These are phyloP conservation scores for Chironomus tentans DNA, from an alignment of 2,888 invertebrate genomes.

Conservation along the genomic window DNA sequence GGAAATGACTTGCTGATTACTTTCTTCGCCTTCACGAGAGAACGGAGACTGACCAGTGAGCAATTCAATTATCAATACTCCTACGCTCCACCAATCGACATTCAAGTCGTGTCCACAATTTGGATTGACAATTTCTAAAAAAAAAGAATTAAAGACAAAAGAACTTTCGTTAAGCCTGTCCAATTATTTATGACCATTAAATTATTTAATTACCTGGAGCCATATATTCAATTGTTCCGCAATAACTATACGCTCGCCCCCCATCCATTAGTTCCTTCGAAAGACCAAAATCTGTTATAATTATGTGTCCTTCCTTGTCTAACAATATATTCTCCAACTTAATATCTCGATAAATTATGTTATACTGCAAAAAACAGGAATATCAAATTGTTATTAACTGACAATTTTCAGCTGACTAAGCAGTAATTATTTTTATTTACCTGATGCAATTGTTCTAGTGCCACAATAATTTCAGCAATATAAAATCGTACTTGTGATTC, in stretches of 20 bases:
- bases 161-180: constrained; percentile 41
- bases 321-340: constrained; percentile 95
- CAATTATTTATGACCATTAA: constrained; percentile 48
- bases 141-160: not conserved
- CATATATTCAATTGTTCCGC: constrained; percentile 99
- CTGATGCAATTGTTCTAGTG: constrained; percentile 90
- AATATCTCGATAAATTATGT: constrained; percentile 95
- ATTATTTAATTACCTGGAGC: constrained; percentile 42
- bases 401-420: not conserved
- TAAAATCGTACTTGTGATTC: constrained; percentile 87
- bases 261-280: constrained; percentile 74
- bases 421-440: constrained; percentile 43
- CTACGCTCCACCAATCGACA: constrained; percentile 99
- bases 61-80: constrained; percentile 91
- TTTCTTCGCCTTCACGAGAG: constrained; percentile 88
- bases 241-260: constrained; percentile 86
- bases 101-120: constrained; percentile 94
- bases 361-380: constrained; percentile 59
- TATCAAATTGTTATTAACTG: not conserved
- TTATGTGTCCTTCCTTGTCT: constrained; percentile 89
- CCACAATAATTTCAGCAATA: constrained; percentile 92
- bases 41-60: constrained; percentile 96
- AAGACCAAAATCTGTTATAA: constrained; percentile 94
- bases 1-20: constrained; percentile 92
- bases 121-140: constrained; percentile 59